phyloP scores from a whole-genome alignment of 2,113 vertebrate species.

The Todiramphus chloris region DNA sequence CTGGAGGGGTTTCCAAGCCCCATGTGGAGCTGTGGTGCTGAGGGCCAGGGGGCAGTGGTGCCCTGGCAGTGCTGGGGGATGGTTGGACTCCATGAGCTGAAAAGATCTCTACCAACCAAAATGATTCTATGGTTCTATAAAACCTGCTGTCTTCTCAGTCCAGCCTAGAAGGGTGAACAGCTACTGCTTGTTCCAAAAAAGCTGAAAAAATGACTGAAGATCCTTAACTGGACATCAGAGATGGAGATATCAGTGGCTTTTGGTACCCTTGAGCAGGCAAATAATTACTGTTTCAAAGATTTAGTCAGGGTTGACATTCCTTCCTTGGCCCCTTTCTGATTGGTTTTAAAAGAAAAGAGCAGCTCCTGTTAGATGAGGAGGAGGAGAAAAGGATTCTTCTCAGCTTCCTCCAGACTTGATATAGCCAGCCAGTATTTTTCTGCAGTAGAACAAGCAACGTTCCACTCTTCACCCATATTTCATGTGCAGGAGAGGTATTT shows the following conservation, averaged over 20 bases:
- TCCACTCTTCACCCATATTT: not conserved
- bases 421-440: not conserved
- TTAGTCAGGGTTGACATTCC: not conserved
- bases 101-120: not conserved
- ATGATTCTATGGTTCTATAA: not conserved
- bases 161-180: not conserved
- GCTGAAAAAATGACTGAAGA: not conserved
- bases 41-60: not conserved
- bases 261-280: not conserved
- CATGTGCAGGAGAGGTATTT: not conserved
- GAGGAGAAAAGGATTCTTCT: not conserved
- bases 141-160: not conserved
- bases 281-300: not conserved
- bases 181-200: not conserved
- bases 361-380: not conserved
- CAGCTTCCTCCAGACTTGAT: accelerated
- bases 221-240: accelerated
- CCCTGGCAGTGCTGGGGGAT: no score
- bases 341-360: not conserved
- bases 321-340: not conserved
- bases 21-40: not conserved
- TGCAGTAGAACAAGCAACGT: not conserved
- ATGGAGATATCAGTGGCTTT: not conserved
- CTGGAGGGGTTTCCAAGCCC: no score
- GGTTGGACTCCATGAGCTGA: not conserved